Evolutionary conservation across 2,113 vertebrate genomes (phyloP), one percentile per base, ranked within the genome.

Genomic region (Tupaia tana): DNA sequence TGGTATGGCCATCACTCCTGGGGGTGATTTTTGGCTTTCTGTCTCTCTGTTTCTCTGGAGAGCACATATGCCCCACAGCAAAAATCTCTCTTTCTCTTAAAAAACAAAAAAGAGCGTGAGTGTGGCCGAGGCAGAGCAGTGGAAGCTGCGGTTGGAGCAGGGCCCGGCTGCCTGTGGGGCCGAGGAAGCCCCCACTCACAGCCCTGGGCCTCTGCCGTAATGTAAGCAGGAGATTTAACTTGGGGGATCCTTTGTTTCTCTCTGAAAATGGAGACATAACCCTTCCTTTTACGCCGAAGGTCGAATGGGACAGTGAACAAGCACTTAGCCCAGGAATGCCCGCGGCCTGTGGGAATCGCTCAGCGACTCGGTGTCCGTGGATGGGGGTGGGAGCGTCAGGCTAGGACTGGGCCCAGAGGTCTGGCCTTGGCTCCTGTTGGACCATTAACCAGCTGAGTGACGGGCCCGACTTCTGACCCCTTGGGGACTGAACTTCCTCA

Each of bases 151-250:
- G 18, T 29, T 70, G 8, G 63, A 8, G 80, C 31, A 25, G 69
- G 69, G n/a, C 8, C 9, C 1, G 1, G 59, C 52, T 7, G 24
- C 24, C 52, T 2, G 11, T 20, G 1, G 12, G 24, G 14, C 8
- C 7, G 0, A 1, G 29, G 59, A 3, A 9, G 73, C 59, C 9
- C 2, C 16, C 2, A 16, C 10, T 24, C 2, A 2, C 20, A 6
- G 19, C 64, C 25, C 16, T 9, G 70, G 29, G 9, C 7, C 9
- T 15, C 19, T 43, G 70, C 20, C 54, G 6, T 10, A 43, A 43
- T 5, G 43, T 43, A 43, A 43, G 43, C 59, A 59, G 27, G 16
- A 22, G 18, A 24, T 6, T 75, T 34, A 66, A 9, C 43, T 19
- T 4, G 9, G 61, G 43, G 78, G 20, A 7, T 8, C 52, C 54